These are phyloP conservation scores for Plagodis dolabraria DNA, from an alignment of 2,888 invertebrate species.

Conservation along the genomic window DNA sequence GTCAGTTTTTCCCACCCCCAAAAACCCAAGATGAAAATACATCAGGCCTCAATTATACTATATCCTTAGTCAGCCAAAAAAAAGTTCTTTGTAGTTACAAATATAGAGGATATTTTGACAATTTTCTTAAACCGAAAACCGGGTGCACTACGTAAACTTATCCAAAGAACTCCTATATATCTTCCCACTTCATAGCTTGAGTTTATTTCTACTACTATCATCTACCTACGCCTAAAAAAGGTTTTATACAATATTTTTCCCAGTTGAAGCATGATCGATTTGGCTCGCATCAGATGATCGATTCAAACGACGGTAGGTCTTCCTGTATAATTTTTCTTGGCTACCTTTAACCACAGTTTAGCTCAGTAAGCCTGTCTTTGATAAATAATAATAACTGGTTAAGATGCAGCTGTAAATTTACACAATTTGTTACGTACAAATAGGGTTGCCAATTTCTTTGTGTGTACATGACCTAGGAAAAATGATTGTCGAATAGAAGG, in stretches of 20 bases:
- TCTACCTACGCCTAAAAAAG: neutral
- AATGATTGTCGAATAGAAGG: no score
- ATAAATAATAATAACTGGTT: constrained; percentile 70
- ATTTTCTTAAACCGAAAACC: no score
- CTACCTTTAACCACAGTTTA: constrained; percentile 60
- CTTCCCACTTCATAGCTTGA: no score
- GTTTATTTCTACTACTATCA: no score
- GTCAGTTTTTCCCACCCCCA: no score
- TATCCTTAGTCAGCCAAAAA: no score
- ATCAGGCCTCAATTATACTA: no score
- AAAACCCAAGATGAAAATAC: no score
- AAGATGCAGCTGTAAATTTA: constrained; percentile 40
- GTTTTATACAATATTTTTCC: constrained; percentile 9
- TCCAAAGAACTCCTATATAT: neutral
- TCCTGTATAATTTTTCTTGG: constrained; percentile 58
- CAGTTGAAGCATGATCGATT: constrained; percentile 18
- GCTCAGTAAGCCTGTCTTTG: constrained; percentile 57
- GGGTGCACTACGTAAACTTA: neutral
- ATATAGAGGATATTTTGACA: no score
- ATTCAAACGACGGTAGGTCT: constrained; percentile 42
- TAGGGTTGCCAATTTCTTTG: constrained; percentile 14
- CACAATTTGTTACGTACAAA: constrained; percentile 52
- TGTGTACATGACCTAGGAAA: no score
- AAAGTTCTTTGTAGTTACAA: no score
- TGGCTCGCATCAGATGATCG: constrained; percentile 32